phyloP scores from a whole-genome alignment of 2,888 invertebrate genomes.

The Acanthosepion esculentum region DNA sequence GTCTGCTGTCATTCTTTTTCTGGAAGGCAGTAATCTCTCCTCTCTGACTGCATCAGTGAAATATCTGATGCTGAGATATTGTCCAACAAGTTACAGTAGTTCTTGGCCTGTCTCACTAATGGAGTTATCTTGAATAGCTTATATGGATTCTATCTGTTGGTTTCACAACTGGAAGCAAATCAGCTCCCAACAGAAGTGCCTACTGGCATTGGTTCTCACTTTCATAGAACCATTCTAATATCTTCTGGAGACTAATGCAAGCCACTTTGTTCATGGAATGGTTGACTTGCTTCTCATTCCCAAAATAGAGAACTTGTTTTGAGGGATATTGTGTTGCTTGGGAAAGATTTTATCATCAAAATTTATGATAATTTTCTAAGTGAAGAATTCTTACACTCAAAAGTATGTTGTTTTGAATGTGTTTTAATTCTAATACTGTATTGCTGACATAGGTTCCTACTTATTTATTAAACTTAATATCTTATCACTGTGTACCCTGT shows the following conservation, averaged over 20 bases:
- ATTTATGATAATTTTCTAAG: background rate
- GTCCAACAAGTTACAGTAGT: background rate
- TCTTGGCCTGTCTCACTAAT: background rate
- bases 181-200: background rate
- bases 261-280: background rate
- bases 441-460: too few relatives aligned
- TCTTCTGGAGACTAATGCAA: background rate
- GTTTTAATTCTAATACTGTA: background rate
- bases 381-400: background rate
- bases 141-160: background rate
- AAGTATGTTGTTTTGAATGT: background rate
- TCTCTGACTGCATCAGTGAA: background rate
- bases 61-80: background rate
- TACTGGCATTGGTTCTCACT: background rate
- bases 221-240: background rate
- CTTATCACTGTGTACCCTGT: too few relatives aligned
- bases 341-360: background rate
- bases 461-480: too few relatives aligned
- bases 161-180: background rate
- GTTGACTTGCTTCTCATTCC: conserved; percentile 14
- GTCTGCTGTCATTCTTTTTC: background rate
- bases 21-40: background rate
- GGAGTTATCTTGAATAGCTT: background rate
- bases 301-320: background rate
- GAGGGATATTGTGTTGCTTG: background rate